Percentiles rank a stretch among this genome's conserved stretches.
These are phyloP conservation scores for Aepyceros melampus DNA, from an alignment of 2,113 vertebrate genomes.

Conservation along the genomic window DNA sequence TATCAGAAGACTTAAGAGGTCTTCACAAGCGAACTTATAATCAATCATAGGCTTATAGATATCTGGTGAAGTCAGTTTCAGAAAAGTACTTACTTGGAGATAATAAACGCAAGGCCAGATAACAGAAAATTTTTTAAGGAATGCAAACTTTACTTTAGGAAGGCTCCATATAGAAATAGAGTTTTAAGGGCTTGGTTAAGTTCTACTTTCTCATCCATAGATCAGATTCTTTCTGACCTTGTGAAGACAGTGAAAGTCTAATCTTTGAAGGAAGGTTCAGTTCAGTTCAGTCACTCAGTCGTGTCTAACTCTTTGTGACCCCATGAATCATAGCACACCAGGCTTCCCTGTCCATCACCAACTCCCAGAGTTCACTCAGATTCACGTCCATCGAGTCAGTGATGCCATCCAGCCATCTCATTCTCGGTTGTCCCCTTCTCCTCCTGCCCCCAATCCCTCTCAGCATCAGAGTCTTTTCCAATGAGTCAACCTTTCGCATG, in stretches of 20 bases:
- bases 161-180: background rate
- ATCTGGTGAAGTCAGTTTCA: background rate
- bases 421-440: too few relatives aligned
- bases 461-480: too few relatives aligned
- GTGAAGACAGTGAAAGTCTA: background rate
- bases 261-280: background rate
- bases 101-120: background rate
- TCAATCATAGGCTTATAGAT: background rate
- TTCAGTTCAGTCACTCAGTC: too few relatives aligned
- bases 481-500: too few relatives aligned
- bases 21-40: background rate
- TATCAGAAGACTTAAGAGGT: background rate
- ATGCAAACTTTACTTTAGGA: background rate
- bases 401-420: too few relatives aligned
- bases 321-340: too few relatives aligned
- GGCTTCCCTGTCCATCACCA: too few relatives aligned
- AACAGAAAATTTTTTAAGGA: background rate
- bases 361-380: too few relatives aligned
- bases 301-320: too few relatives aligned
- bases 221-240: background rate
- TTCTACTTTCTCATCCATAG: background rate
- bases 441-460: too few relatives aligned
- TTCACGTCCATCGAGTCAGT: too few relatives aligned
- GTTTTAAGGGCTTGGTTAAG: background rate
- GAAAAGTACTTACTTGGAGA: background rate